phyloP scores from a whole-genome alignment of 2,888 invertebrate species.

The Rosalia funebris region DNA sequence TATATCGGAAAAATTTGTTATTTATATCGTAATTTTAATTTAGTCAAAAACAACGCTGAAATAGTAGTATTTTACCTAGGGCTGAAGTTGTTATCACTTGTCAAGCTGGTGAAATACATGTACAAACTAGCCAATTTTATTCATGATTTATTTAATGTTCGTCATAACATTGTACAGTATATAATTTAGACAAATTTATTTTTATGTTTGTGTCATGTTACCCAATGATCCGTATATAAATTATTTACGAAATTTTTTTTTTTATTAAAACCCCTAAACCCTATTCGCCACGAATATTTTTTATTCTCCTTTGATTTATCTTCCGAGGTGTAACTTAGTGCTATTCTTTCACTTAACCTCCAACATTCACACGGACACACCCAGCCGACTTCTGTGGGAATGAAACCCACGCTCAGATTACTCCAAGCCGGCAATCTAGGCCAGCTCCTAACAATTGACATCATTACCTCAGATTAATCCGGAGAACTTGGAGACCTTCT shows the following conservation, averaged over 20 bases:
- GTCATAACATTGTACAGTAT: slow-evolving; percentile 49
- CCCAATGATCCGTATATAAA: slow-evolving; percentile 33
- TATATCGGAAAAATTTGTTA: slow-evolving; percentile 16
- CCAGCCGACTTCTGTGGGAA: no score
- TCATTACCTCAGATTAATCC: no score
- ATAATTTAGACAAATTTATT: slow-evolving; percentile 38
- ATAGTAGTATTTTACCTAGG: slow-evolving; percentile 44
- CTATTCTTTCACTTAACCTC: no score
- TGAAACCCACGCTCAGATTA: no score
- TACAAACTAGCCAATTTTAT: slow-evolving; percentile 56
- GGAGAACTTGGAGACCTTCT: no score
- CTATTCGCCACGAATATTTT: no score
- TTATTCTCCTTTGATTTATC: no score
- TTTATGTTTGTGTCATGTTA: slow-evolving; percentile 36
- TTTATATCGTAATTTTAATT: slow-evolving; percentile 30
- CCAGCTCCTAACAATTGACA: no score
- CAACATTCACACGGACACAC: no score
- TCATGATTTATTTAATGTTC: slow-evolving; percentile 49
- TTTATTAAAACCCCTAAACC: not conserved
- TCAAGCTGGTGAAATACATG: slow-evolving; percentile 48
- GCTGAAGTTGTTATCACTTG: slow-evolving; percentile 34
- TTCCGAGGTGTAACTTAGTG: no score
- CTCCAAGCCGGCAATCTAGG: no score
- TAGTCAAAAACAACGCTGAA: slow-evolving; percentile 26
- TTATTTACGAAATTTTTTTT: slow-evolving; percentile 31